Conservation (phyloP, 2,888 invertebrate genomes). For the Cheilosia grossa region DNA sequence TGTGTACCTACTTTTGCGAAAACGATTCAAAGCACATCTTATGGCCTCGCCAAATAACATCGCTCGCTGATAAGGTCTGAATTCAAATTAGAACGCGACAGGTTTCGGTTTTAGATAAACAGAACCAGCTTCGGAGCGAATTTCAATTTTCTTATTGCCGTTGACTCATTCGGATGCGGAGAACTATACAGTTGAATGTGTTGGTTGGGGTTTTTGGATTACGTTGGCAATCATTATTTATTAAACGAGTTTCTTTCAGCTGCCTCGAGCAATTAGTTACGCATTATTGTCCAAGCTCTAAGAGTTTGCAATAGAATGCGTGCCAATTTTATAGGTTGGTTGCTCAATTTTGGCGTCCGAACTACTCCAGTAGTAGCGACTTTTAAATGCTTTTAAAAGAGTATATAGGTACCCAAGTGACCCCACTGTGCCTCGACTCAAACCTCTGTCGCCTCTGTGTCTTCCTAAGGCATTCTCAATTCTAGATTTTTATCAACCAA, state of each 20-base stretch:
- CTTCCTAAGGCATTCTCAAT: no score
- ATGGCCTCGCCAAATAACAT: constrained; percentile 29
- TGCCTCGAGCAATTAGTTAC: no score
- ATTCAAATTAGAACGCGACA: constrained; percentile 68
- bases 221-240: no score
- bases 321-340: no score
- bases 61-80: constrained; percentile 62
- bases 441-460: no score
- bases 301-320: no score
- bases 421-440: not conserved
- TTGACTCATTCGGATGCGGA: not conserved
- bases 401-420: no score
- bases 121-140: not conserved
- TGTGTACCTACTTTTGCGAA: constrained; percentile 22
- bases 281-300: no score
- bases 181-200: not conserved
- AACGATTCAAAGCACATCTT: constrained; percentile 49
- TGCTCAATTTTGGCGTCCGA: no score
- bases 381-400: no score
- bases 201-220: not conserved
- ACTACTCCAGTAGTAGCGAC: no score
- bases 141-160: not conserved
- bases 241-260: no score
- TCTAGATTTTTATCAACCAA: constrained; percentile 10
- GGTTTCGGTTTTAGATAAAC: constrained; percentile 54